phyloP scores from a whole-genome alignment of 2,888 invertebrate genomes.

The Nasonovia ribisnigri region DNA sequence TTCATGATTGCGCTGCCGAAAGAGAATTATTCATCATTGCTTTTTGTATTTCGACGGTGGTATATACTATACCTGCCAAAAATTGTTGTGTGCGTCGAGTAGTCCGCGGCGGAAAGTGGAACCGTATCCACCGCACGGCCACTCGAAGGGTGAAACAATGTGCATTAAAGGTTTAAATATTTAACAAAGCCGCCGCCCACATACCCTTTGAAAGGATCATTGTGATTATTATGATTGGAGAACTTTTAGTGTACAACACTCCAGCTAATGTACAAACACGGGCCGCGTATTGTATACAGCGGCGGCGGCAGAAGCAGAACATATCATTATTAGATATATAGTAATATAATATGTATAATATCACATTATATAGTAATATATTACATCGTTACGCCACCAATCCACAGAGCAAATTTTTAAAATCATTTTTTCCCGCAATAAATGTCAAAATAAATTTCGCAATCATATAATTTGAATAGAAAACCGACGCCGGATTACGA shows the following conservation, averaged over 20 bases:
- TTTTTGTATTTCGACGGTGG: conserved; percentile 51
- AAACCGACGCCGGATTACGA: not conserved
- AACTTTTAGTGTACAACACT: conserved; percentile 34
- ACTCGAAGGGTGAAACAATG: conserved; percentile 41
- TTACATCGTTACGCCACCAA: not conserved
- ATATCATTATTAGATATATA: no score
- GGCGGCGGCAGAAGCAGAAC: not conserved
- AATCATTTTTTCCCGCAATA: not conserved
- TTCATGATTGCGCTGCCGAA: conserved; percentile 35
- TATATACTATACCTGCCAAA: conserved; percentile 43
- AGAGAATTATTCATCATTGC: conserved; percentile 62
- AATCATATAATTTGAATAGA: not conserved
- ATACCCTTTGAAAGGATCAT: conserved; percentile 51
- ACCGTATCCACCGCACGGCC: not conserved
- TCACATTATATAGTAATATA: not conserved
- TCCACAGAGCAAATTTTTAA: not conserved
- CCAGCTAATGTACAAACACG: conserved; percentile 13
- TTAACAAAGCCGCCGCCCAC: conserved; percentile 26
- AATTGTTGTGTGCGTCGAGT: conserved; percentile 4
- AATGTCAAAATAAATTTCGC: conserved; percentile 11
- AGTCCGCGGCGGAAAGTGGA: not conserved
- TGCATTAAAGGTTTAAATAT: conserved; percentile 64
- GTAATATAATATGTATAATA: no score
- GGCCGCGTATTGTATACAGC: not conserved
- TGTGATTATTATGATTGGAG: conserved; percentile 25